Evolutionary conservation across 2,888 invertebrate species (phyloP).

Genomic region (Rhaphigaster nebulosa): DNA sequence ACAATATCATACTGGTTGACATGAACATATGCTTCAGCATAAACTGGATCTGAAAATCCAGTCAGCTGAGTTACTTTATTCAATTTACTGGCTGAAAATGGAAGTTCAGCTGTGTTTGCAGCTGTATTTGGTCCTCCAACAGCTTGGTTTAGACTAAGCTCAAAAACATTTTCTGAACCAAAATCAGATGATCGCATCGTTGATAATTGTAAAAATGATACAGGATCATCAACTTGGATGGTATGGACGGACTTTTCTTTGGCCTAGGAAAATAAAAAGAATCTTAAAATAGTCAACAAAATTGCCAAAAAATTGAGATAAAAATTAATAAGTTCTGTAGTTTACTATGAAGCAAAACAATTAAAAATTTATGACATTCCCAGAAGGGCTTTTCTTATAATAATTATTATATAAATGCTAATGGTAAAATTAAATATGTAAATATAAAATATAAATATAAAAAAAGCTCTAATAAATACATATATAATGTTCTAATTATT

Average conservation of each 20-base stretch:
- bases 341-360: not conserved
- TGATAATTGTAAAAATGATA: constrained; percentile 84
- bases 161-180: constrained; percentile 87
- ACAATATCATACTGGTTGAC: constrained; percentile 99
- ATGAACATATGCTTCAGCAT: constrained; percentile 99
- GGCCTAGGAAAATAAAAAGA: constrained; percentile 64
- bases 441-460: no score
- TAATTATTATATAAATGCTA: no score
- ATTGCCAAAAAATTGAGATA: not conserved
- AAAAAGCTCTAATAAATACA: no score
- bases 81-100: constrained; percentile 66
- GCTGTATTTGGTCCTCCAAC: constrained; percentile 70
- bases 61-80: constrained; percentile 83
- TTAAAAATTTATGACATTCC: no score
- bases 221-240: constrained; percentile 78
- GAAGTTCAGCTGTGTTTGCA: constrained; percentile 71
- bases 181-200: constrained; percentile 76
- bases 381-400: no score
- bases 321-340: not conserved
- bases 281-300: not conserved
- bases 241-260: constrained; percentile 68
- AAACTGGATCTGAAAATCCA: constrained; percentile 99
- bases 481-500: no score
- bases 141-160: constrained; percentile 91
- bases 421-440: no score